Base-by-base conservation (phyloP, 2,888 invertebrate species). In the Argynnis bischoffii region DNA sequence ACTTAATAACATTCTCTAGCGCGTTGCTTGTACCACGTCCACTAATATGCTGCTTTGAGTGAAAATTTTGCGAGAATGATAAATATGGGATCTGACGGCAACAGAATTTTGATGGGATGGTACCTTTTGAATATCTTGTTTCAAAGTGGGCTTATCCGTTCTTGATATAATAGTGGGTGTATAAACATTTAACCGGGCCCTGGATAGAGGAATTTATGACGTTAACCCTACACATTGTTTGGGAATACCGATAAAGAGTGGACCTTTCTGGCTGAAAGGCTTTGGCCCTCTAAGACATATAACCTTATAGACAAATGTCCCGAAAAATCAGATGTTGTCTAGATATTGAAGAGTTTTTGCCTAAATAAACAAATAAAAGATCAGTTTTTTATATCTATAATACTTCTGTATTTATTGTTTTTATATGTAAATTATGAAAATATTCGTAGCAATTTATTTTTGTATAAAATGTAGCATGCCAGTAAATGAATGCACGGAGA, bases 11-110 rank as follows among this genome's bases (percentile, higher is more conserved):
- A 31, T 15, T n/a, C 56, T 47, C 41, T 3, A 63, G 55, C 63
- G 46, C 46, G 51, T 65, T 53, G 64, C 63, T 68, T 66, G 55
- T 50, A 59, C 68, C 79, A 72, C 35, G 72, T 77, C 78, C 70
- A 66, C 75, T 81, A 83, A 85, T 82, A 80, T 82, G 82, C 80
- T 82, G 77, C 81, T 84, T 81, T 81, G 81, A 87, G 86, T 88
- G 89, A 88, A 90, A 89, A 89, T 90, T 87, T 85, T 81, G 83
- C 83, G 81, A 83, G 84, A 89, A 90, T 90, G 89, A 90, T 90
- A 89, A 90, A 90, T 88, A 89, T 84, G 84, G 83, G 81, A 75
- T 79, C 76, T 81, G 85, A 86, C 84, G 83, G 81, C 78, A 78
- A 74, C 85, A 85, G 88, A 89, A 91, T 90, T 89, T 88, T 90